Percentiles rank a stretch among this genome's conserved stretches.
phyloP scores from a whole-genome alignment of 2,888 invertebrate genomes.

The Brenthis daphne region DNA sequence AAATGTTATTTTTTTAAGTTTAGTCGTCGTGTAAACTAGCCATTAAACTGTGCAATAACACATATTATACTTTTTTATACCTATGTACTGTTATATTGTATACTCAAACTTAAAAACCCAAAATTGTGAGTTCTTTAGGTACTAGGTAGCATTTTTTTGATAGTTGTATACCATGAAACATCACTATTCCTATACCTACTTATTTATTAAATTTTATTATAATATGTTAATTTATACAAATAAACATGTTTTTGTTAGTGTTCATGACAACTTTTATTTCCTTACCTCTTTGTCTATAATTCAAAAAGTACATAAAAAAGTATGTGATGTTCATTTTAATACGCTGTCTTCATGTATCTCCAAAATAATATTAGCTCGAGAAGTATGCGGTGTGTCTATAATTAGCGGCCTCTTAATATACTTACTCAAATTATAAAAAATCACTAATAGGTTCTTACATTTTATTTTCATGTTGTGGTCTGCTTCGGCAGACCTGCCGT shows the following conservation, averaged over 20 bases:
- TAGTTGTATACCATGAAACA: conserved; percentile 2
- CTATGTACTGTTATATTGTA: not conserved
- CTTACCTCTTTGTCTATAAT: not conserved
- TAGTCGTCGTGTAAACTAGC: not conserved
- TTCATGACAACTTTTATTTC: conserved; percentile 1
- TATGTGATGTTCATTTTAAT: too few relatives aligned
- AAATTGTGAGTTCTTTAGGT: not conserved
- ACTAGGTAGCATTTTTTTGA: not conserved
- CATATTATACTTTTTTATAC: not conserved
- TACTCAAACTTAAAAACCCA: not conserved
- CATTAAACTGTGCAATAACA: not conserved
- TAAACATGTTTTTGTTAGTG: conserved; percentile 15
- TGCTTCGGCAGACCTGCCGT: too few relatives aligned
- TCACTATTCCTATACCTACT: not conserved
- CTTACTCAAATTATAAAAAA: too few relatives aligned
- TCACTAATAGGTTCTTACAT: too few relatives aligned
- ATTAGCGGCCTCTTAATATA: too few relatives aligned
- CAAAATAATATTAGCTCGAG: too few relatives aligned
- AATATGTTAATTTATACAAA: conserved; percentile 3
- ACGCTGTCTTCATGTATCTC: too few relatives aligned
- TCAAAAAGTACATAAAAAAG: not conserved
- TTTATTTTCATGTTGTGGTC: too few relatives aligned
- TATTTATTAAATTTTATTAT: conserved; percentile 1
- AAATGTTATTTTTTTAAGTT: not conserved
- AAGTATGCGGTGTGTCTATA: too few relatives aligned